These are phyloP conservation scores for Anhinga rufa DNA, from an alignment of 2,113 vertebrate genomes.

Conservation along the genomic window DNA sequence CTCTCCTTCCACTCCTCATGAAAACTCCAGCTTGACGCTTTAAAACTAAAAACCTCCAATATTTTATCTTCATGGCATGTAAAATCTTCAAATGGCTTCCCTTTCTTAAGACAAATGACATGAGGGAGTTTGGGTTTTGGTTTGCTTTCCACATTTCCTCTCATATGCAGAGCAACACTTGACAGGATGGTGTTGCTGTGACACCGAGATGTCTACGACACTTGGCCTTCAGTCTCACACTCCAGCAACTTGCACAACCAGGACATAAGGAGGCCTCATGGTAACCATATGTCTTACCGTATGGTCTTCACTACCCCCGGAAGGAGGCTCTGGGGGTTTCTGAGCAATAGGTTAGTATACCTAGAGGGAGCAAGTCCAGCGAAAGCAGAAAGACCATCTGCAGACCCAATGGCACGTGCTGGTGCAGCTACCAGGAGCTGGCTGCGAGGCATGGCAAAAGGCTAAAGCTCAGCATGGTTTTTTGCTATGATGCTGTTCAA, in stretches of 20 bases:
- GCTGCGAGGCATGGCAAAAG: background rate
- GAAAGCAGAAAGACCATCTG: background rate
- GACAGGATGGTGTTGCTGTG: conserved; percentile 42
- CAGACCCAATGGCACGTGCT: background rate
- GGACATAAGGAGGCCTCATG: background rate
- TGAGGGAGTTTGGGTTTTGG: background rate
- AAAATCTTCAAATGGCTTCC: background rate
- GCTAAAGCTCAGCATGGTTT: background rate
- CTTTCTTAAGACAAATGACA: background rate
- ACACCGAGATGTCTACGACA: background rate
- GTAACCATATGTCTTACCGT: conserved; percentile 15
- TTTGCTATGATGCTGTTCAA: background rate
- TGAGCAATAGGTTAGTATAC: background rate
- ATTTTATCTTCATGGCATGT: background rate
- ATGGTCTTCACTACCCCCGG: background rate
- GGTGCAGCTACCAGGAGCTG: background rate
- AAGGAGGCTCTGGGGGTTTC: background rate
- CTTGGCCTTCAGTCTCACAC: conserved; percentile 24
- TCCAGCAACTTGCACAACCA: conserved; percentile 5
- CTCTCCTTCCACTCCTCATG: background rate
- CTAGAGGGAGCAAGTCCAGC: background rate
- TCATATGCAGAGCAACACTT: background rate
- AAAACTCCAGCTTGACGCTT: background rate
- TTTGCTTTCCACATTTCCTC: background rate
- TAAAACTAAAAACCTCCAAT: background rate